A percentile compares a stretch with the other conserved stretches of the same genome.
Evolutionary conservation across 1,140 invertebrate species (phyloP).

Genomic region (Listronotus oregonensis): DNA sequence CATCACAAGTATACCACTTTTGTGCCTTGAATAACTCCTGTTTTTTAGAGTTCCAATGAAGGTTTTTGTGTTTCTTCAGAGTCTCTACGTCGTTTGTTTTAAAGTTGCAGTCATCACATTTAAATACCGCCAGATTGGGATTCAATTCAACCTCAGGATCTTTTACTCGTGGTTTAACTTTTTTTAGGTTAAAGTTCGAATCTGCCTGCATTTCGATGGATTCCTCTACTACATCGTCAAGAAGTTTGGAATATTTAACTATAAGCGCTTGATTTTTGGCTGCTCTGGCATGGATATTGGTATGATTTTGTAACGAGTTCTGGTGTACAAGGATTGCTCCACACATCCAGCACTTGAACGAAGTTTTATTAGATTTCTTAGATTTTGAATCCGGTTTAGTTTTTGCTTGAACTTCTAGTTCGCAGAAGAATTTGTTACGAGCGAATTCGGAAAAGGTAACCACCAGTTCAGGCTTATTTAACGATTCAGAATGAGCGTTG

Average conservation of each 20-base stretch:
- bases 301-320: background rate
- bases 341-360: slow-evolving; percentile 21
- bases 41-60: slow-evolving; percentile 19
- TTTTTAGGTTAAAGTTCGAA: background rate
- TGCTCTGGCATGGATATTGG: slow-evolving; percentile 9
- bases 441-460: no score
- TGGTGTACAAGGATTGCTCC: background rate
- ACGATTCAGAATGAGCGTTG: no score
- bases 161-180: background rate
- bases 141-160: background rate
- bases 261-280: background rate
- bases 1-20: slow-evolving; percentile 6
- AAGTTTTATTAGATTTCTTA: background rate
- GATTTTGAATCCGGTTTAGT: no score
- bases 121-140: slow-evolving; percentile 8
- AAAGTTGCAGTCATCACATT: slow-evolving; percentile 16
- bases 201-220: slow-evolving; percentile 3
- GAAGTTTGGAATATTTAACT: slow-evolving; percentile 2
- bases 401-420: no score
- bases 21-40: slow-evolving; percentile 1
- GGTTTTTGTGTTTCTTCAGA: slow-evolving; percentile 10
- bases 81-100: slow-evolving; percentile 2
- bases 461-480: no score
- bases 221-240: background rate
- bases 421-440: no score